phyloP scores from a whole-genome alignment of 2,888 invertebrate genomes.

The Marasmarcha lunaedactyla region DNA sequence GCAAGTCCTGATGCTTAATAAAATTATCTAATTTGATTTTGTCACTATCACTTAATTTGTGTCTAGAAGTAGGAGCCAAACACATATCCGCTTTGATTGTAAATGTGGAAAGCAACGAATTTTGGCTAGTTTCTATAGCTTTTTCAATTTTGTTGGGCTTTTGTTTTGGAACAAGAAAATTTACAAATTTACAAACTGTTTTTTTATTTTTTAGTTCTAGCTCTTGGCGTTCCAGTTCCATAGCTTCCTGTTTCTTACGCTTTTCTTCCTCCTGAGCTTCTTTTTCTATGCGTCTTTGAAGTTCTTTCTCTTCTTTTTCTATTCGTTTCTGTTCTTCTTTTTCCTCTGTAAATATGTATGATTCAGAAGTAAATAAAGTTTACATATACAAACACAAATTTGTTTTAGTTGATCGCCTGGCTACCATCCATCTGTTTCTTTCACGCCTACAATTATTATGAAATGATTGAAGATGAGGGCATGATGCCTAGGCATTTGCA shows the following conservation, averaged over 20 bases:
- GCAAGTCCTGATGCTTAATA: constrained; percentile 40
- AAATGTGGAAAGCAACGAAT: constrained; percentile 51
- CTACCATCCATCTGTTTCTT: no score
- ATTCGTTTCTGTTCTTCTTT: constrained; percentile 51
- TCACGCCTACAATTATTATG: no score
- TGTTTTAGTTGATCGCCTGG: no score
- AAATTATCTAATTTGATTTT: constrained; percentile 65
- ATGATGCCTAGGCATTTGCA: no score
- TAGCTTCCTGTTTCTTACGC: constrained; percentile 71
- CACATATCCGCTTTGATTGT: constrained; percentile 88
- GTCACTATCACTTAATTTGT: constrained; percentile 59
- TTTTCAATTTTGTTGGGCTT: constrained; percentile 47
- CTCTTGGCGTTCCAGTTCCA: constrained; percentile 75
- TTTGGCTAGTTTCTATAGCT: constrained; percentile 31
- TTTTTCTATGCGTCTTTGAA: constrained; percentile 57
- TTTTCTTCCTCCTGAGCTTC: constrained; percentile 72
- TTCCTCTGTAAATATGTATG: constrained; percentile 32
- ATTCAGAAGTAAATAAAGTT: no score
- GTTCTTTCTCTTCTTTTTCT: constrained; percentile 60
- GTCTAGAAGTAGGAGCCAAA: constrained; percentile 79
- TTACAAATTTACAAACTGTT: constrained; percentile 81
- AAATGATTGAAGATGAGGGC: no score
- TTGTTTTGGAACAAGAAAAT: constrained; percentile 82
- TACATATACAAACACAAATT: no score
- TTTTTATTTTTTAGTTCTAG: constrained; percentile 82